Conservation (phyloP, 1,140 invertebrate genomes). For the Drosophila teissieri region DNA sequence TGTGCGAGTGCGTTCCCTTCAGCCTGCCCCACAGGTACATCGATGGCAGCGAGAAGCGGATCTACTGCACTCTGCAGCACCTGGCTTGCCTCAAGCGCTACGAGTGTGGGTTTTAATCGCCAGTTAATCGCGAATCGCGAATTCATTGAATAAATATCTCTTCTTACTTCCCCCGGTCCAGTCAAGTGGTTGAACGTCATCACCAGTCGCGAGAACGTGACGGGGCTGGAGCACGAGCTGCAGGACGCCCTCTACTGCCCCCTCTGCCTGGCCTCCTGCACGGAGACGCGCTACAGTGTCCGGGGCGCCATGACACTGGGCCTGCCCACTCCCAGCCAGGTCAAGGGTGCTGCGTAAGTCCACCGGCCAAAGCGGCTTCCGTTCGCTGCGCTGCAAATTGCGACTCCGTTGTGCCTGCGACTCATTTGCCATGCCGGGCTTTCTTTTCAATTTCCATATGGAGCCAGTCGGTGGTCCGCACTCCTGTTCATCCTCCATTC, state of each 20-base stretch:
- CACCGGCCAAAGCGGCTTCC: slow-evolving; percentile 18
- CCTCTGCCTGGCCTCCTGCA: slow-evolving; percentile 71
- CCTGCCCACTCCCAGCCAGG: slow-evolving; percentile 29
- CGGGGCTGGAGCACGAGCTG: slow-evolving; percentile 78
- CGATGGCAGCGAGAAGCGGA: slow-evolving; percentile 52
- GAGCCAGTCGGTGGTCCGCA: slow-evolving; percentile 1
- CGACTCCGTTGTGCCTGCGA: slow-evolving; percentile 19
- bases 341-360: slow-evolving; percentile 52
- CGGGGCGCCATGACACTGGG: slow-evolving; percentile 59
- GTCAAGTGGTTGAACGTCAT: slow-evolving; percentile 84
- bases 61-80: slow-evolving; percentile 77
- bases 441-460: slow-evolving; percentile 40
- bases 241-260: slow-evolving; percentile 82
- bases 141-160: slow-evolving; percentile 37
- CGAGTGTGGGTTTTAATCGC: slow-evolving; percentile 51
- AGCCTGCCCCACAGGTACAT: slow-evolving; percentile 84
- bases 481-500: neutral
- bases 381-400: slow-evolving; percentile 34
- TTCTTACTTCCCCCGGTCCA: slow-evolving; percentile 20
- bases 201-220: slow-evolving; percentile 66
- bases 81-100: slow-evolving; percentile 72
- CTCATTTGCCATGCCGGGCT: slow-evolving; percentile 17
- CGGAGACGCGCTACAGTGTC: slow-evolving; percentile 65
- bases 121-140: slow-evolving; percentile 39
- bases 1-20: slow-evolving; percentile 86